Evolutionary conservation across 2,113 vertebrate species (phyloP).

Genomic region (Nothocercus julius): DNA sequence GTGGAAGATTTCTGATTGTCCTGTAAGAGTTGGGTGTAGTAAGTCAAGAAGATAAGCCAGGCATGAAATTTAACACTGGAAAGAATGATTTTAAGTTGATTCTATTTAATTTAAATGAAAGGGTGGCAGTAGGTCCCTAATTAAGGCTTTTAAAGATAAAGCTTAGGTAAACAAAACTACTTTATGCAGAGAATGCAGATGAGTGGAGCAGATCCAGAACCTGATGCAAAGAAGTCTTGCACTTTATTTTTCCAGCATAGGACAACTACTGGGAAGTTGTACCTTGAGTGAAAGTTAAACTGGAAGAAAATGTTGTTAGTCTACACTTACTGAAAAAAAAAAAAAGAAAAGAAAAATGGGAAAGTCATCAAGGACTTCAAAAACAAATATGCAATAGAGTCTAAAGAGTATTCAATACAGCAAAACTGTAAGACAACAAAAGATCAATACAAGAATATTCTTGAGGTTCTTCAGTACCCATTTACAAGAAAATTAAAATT

Average conservation of each 20-base stretch:
- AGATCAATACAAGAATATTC: background rate
- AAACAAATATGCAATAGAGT: background rate
- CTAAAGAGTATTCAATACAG: background rate
- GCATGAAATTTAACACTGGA: constrained; percentile 4
- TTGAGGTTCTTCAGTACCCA: background rate
- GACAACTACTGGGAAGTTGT: background rate
- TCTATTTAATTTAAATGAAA: constrained; percentile 10
- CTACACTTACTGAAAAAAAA: background rate
- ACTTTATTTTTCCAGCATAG: background rate
- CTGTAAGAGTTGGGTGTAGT: background rate
- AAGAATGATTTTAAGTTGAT: constrained; percentile 1
- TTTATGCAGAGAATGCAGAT: constrained; percentile 8
- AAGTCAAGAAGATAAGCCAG: background rate
- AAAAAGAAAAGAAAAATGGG: background rate
- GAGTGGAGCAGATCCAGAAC: background rate
- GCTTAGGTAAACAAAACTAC: background rate
- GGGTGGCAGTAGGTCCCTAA: background rate
- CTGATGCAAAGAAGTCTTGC: background rate
- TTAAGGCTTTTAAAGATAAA: constrained; percentile 1
- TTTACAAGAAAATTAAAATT: background rate
- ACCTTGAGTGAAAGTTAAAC: background rate
- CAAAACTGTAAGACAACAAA: background rate
- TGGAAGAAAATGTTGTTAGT: background rate
- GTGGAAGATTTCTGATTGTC: constrained; percentile 13
- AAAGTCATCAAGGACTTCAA: background rate